A percentile compares a stretch with the other conserved stretches of the same genome.
These are phyloP conservation scores for Geotrupes spiniger DNA, from an alignment of 2,888 invertebrate genomes.

Conservation along the genomic window DNA sequence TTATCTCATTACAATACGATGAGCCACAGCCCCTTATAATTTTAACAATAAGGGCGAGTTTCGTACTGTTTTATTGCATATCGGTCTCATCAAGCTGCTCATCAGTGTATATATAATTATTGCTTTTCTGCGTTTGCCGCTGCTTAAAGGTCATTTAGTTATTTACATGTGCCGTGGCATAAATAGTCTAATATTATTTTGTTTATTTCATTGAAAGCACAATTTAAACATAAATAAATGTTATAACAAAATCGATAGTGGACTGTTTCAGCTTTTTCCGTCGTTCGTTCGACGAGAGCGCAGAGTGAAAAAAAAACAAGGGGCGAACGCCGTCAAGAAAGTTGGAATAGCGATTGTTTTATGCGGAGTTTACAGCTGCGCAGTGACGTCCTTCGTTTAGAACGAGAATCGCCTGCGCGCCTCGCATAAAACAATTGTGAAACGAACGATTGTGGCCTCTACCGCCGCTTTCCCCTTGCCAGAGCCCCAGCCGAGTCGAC, in stretches of 20 bases:
- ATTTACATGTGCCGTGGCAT: too few species aligned
- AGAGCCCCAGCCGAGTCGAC: slow-evolving; percentile 39
- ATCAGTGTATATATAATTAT: too few species aligned
- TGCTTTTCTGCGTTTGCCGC: too few species aligned
- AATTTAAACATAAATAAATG: too few species aligned
- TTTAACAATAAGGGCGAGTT: too few species aligned
- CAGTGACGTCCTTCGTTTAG: slow-evolving; percentile 36
- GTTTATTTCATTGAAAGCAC: too few species aligned
- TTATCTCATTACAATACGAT: too few species aligned
- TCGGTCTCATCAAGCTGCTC: too few species aligned
- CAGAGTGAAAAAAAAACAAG: neutral
- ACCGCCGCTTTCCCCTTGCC: slow-evolving; percentile 41
- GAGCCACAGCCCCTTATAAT: too few species aligned
- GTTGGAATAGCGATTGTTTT: slow-evolving; percentile 43
- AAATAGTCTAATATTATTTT: too few species aligned
- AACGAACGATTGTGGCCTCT: slow-evolving; percentile 33
- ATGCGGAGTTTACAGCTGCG: slow-evolving; percentile 40
- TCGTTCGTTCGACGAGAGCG: neutral
- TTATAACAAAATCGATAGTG: slow-evolving; percentile 1
- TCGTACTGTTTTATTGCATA: too few species aligned
- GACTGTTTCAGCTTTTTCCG: slow-evolving; percentile 13
- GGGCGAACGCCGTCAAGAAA: slow-evolving; percentile 36
- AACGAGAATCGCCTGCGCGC: slow-evolving; percentile 34
- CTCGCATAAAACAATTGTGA: slow-evolving; percentile 25
- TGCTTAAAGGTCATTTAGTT: too few species aligned